Evolutionary conservation across 2,113 vertebrate genomes (phyloP), one percentile per base, ranked within the genome.

Genomic region (Heterochromis multidens): DNA sequence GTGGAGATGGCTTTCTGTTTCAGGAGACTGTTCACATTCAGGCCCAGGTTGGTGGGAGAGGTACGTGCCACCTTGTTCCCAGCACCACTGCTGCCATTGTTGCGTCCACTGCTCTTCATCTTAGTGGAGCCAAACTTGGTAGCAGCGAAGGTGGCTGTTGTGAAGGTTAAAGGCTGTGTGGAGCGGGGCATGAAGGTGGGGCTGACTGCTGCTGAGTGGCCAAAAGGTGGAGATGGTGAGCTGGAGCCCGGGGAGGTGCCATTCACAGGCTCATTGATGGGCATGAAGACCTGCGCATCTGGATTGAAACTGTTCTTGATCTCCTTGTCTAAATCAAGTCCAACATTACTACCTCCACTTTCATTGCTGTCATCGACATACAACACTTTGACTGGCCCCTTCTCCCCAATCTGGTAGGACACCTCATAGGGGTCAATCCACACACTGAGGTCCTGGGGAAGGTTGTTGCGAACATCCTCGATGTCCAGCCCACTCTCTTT

Each of bases 241-340:
- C 97, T 98, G 94, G 98, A 99, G 87, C 97, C 97, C 19, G 98
- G 98, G 56, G 97, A 98, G 61, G 96, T 95, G 6, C 97, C 97
- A 67, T 94, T 97, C 83, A 95, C 94, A 59, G 98, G 97, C 91
- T 99, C 99, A 11, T 92, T 97, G 91, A 99, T 98, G 92, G 99
- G 99, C 99, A 99, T 98, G 94, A 99, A 99, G 80, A 98, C 98
- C 96, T 99, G 99, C 58, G 99, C 99, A 80, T 99, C 98, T 1
- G 99, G 99, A 93, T 99, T 99, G 96, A 99, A 99, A 95, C 99
- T 99, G 97, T 98, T 99, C 96, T 97, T 99, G 96, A 99, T 99
- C 93, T 99, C 98, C 93, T 97, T 98, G 96, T 99, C 98, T 96
- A 98, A 92, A 92, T 99, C 98, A 37, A 97, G 96, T 67, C 97